Base-by-base conservation (phyloP, 2,797 vertebrate genomes). In the Anguilla obscura region DNA sequence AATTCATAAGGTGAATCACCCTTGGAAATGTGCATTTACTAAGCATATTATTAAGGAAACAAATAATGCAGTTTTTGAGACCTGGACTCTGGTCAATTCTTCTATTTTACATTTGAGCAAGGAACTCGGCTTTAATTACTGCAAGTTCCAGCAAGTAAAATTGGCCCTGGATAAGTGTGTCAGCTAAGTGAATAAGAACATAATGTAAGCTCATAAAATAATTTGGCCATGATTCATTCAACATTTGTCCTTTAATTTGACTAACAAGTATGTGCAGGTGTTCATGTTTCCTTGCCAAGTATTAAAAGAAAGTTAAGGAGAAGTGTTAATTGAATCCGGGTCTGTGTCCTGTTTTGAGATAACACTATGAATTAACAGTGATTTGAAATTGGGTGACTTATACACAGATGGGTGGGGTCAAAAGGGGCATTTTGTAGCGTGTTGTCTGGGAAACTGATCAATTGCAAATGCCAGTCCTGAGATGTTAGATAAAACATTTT, bases 391-490 rank as follows among this genome's bases (percentile, higher is more conserved):
- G 54, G 89, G 89, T 88, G 40, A 97, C 97, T 97, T 94, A 99
- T 98, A 97, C 96, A 95, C 98, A 99, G 91, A 97, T 97, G 0
- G 97, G 97, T 30, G 95, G 94, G 88, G 97, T 92, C 92, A 97
- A 93, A 30, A 96, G 92, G 69, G 93, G 90, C 92, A 99, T 95
- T 94, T 94, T 96, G 91, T 97, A 98, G 93, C 98, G 98, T 89
- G 96, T 96, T 86, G 97, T 98, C 93, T 45, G 40, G 40, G 40
- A 45, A 45, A 45, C 40, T 45, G 40, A 45, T 45, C 40, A 45
- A 45, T 45, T 45, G 4, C 3, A 45, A 45, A 45, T 45, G 3
- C 40, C 40, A 45, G 40, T 45, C 3, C 40, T 45, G 40, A 45
- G 40, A 45, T 45, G 40, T 45, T 45, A 45, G 40, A 45, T 45